Evolutionary conservation across 2,797 vertebrate genomes (phyloP).

Genomic region (Onychomys torridus): DNA sequence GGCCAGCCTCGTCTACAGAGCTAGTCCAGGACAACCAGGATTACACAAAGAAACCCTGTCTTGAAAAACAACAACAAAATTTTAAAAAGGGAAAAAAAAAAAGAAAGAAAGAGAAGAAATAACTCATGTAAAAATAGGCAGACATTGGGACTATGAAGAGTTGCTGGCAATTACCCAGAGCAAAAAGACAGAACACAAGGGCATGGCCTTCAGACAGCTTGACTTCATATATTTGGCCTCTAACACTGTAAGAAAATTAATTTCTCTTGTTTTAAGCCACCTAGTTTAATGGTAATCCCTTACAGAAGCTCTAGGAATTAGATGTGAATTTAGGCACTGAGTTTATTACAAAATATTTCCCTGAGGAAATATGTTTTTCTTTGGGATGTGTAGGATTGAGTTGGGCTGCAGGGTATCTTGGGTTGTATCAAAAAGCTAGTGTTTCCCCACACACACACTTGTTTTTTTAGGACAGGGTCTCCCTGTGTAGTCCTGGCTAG

Average conservation of each 20-base stretch:
- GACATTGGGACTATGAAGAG: background rate
- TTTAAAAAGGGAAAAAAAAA: background rate
- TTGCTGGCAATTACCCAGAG: background rate
- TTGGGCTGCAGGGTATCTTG: background rate
- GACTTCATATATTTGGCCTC: conserved; percentile 14
- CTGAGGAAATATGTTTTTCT: background rate
- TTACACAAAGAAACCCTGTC: background rate
- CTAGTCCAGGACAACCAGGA: background rate
- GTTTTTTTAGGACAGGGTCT: background rate
- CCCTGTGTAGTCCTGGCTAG: background rate
- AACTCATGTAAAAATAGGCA: background rate
- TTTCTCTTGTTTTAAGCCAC: background rate
- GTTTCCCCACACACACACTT: background rate
- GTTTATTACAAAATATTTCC: conserved; percentile 5
- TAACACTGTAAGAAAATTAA: conserved; percentile 12
- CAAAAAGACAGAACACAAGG: background rate
- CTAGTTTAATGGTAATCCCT: background rate
- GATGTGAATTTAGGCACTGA: background rate
- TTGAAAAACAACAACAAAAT: background rate
- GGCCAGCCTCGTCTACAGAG: background rate
- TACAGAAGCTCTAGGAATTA: background rate
- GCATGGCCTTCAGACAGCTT: background rate
- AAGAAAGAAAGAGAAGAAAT: background rate
- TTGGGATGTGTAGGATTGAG: background rate
- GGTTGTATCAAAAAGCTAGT: conserved; percentile 2